Base-by-base conservation (phyloP, 2,797 vertebrate species). In the Siniperca obscura region DNA sequence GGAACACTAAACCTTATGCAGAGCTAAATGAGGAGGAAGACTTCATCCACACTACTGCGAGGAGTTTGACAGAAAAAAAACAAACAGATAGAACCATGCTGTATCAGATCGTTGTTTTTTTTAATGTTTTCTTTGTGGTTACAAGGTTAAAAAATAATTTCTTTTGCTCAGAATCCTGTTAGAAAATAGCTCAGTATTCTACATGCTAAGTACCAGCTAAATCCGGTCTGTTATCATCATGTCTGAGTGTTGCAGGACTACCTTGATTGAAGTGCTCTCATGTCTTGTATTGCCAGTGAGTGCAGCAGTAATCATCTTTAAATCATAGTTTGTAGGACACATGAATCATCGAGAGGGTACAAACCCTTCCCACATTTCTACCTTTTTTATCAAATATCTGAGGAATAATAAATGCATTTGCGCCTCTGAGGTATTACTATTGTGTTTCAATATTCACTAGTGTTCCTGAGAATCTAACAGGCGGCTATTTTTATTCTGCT, bases 211-310 rank as follows among this genome's bases (percentile, higher is more conserved):
- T 70, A 62, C 75, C 42, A 17, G 46, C 78, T 81, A 80, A 90
- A 90, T 87, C 56, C 21, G 1, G 65, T 22, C 76, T 68, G 62
- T 80, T 84, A 74, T 71, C 80, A 70, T 86, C 81, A 64, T 76
- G 64, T 72, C 76, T 80, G 71, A 89, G 84, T 83, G 79, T 86
- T 67, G 74, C 44, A 27, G 68, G 38, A 71, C 57, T 83, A 78
- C 64, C 70, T 87, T 93, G 92, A 93, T 94, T 95, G 88, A 89
- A 95, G 94, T 85, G 81, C 91, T 92, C 91, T 93, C 72, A 59
- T 89, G 82, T 81, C 76, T 84, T 80, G 83, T 82, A 69, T 78
- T 87, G 80, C 70, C 72, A 60, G 74, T 77, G 81, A 91, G 86
- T 83, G 88, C 82, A 76, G 77, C 80, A 83, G 81, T 85, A 92